Evolutionary conservation across 37 sponge, comb jelly and placozoan genomes (phyloP), one percentile per base, ranked within the genome.

Genomic region (Theonella swinhoei): DNA sequence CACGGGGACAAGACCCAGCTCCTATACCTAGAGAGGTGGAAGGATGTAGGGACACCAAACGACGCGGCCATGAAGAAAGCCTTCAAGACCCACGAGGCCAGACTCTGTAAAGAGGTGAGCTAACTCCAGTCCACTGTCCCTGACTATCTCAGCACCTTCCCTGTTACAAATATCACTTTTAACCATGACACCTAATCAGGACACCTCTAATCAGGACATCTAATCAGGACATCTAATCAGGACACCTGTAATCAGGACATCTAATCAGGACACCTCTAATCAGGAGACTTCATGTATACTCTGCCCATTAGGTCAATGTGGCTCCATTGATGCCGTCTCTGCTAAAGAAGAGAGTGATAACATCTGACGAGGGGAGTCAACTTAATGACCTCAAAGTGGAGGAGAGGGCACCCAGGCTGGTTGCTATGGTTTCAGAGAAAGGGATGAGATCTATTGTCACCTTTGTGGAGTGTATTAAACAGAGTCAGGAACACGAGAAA

Each of bases 401-500:
- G 1, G 11, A 34, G 14, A 19, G 28, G 58, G 34, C 47, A 17
- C 22, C 2, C 0, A 24, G 64, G 8, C n/a, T 34, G 67, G 42
- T 83, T 5, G 76, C 73, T 8, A 59, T 73, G 0, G 42, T 82
- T 0, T 38, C 39, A 25, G 17, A 24, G 11, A 82, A 82, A n/a
- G 62, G 37, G 0, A 59, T 64, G n/a, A 30, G 26, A 14, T 39
- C 43, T 42, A 24, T 83, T 3, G 76, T 42, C 1, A 65, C 62
- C 36, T 83, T 83, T 66, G 66, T 63, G 0, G 76, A 83, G 41
- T 83, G 76, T 25, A 25, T 83, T 42, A 75, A 75, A 28, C 75
- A 75, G 26, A 68, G 68, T 19, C 66, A 67, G 2, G 76, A 73
- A 37, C 62, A 82, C 42, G 17, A 63, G 41, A 30, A 9, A 14